Base-by-base conservation (phyloP, 92 coral and sea anemone genomes). In the Galaxea fascicularis region DNA sequence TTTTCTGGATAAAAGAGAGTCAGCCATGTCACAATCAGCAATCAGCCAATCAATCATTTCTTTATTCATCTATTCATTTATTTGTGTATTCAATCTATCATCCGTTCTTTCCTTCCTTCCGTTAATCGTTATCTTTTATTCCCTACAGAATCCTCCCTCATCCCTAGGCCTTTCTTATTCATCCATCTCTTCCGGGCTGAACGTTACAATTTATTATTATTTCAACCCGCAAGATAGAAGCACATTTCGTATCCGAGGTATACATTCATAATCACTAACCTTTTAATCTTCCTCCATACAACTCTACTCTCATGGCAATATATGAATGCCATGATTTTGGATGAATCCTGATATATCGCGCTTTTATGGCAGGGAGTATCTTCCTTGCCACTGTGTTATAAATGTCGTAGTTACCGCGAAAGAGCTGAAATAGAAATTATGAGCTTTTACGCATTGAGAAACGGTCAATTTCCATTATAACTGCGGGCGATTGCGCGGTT, bases 321-420 rank as follows among this genome's bases (percentile, higher is more conserved):
- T 91, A 88, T 64, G 92, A 83, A 44, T 73, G 52, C 92, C 92
- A 91, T 11, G 90, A 63, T 46, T 80, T 80, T 0, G 95, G 95
- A 74, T 71, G 84, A 53, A 91, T 88, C 39, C 95, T 91, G 31
- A 91, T 60, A 71, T 72, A 91, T 22, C 95, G 78, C 8, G 95
- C 92, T 22, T 30, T 80, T 71, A 91, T 91, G 4, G 81, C 65
- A 8, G 95, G 95, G 6, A 74, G 46, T 65, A 91, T 88, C 78
- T 75, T 79, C 24, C 79, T 85, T 0, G 88, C 80, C 15, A 88
- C 92, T 17, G 90, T 88, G 31, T 88, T 89, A 67, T 88, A 91
- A 49, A 73, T 79, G 81, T 91, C 95, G 88, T 57, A 91, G 78
- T 91, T 91, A 41, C 89, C 92, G 52, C 82, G 82, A 88, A 91